Evolutionary conservation across 2,888 invertebrate genomes (phyloP).

Genomic region (Cremastobaeus sp.): DNA sequence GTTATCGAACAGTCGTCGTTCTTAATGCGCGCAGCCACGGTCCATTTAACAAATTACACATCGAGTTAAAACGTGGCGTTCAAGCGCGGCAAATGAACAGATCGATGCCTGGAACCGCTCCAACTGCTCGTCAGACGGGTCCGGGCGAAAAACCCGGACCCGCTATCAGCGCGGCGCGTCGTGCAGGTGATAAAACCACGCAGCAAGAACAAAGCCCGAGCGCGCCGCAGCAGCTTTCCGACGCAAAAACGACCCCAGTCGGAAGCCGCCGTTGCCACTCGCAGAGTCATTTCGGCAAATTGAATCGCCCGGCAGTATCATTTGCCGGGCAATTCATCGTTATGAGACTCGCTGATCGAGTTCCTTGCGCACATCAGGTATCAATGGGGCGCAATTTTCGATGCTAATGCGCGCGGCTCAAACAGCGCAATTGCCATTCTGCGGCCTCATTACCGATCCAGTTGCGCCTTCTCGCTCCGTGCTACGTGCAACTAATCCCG

Average conservation of each 20-base stretch:
- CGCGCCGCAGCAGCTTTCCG: conserved; percentile 34
- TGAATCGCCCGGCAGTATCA: conserved; percentile 44
- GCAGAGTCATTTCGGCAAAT: conserved; percentile 37
- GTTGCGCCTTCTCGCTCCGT: conserved; percentile 42
- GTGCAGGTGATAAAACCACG: too few species aligned
- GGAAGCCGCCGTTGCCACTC: conserved; percentile 18
- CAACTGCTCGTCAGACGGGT: conserved; percentile 30
- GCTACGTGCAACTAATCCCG: conserved; percentile 38
- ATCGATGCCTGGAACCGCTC: conserved; percentile 52
- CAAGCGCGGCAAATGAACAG: conserved; percentile 41
- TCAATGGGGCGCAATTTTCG: conserved; percentile 36
- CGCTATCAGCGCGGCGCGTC: not conserved
- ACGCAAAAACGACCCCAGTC: conserved; percentile 27
- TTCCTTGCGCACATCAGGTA: not conserved
- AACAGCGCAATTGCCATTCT: conserved; percentile 39
- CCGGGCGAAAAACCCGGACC: not conserved
- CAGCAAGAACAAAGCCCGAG: conserved; percentile 40
- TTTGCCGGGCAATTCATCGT: conserved; percentile 35
- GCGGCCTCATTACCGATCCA: conserved; percentile 28
- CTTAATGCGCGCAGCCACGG: conserved; percentile 45
- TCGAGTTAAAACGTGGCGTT: conserved; percentile 41
- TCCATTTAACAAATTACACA: conserved; percentile 58
- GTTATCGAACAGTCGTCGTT: conserved; percentile 44
- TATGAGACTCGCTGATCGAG: conserved; percentile 1
- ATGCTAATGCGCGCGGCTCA: conserved; percentile 21